Evolutionary conservation across 2,888 invertebrate species (phyloP).

Genomic region (Platycheirus albimanus): DNA sequence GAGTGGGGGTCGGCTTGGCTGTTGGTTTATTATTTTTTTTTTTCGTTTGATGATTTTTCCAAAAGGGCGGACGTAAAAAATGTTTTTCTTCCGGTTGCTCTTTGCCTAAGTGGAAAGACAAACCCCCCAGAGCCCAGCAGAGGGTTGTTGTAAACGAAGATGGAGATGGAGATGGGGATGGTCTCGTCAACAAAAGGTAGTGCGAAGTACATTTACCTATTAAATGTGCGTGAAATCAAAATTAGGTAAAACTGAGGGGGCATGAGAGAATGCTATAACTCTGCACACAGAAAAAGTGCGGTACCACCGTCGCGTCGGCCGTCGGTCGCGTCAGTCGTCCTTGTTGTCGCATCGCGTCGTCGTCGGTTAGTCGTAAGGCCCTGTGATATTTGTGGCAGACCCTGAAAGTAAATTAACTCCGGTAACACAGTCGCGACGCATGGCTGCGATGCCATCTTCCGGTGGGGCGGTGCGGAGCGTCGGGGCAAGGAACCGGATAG

Average conservation of each 20-base stretch:
- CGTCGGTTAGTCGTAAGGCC: conserved; percentile 18
- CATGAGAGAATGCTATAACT: conserved; percentile 15
- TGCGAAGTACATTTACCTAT: conserved; percentile 71
- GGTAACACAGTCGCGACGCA: conserved; percentile 4
- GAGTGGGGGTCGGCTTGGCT: conserved; percentile 15
- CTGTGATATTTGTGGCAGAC: conserved; percentile 62
- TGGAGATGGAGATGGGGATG: not conserved
- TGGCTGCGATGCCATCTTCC: not conserved
- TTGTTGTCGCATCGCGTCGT: conserved; percentile 31
- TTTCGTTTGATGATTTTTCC: not conserved
- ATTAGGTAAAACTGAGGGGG: conserved; percentile 59
- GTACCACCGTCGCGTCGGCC: conserved; percentile 9
- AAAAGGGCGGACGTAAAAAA: conserved; percentile 55
- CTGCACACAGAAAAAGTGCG: conserved; percentile 6
- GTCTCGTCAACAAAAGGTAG: conserved; percentile 44
- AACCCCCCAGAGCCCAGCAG: too few relatives aligned
- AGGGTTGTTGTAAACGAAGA: too few relatives aligned
- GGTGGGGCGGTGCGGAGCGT: not conserved
- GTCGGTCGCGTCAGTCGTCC: not conserved
- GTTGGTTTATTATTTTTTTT: not conserved
- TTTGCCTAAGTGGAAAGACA: conserved; percentile 39
- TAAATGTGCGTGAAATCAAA: conserved; percentile 74
- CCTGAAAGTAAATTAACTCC: conserved; percentile 66
- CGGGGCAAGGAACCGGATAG: not conserved
- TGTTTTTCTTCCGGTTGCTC: conserved; percentile 53